These are phyloP conservation scores for Etheostoma spectabile DNA, from an alignment of 2,113 vertebrate genomes.

Conservation along the genomic window DNA sequence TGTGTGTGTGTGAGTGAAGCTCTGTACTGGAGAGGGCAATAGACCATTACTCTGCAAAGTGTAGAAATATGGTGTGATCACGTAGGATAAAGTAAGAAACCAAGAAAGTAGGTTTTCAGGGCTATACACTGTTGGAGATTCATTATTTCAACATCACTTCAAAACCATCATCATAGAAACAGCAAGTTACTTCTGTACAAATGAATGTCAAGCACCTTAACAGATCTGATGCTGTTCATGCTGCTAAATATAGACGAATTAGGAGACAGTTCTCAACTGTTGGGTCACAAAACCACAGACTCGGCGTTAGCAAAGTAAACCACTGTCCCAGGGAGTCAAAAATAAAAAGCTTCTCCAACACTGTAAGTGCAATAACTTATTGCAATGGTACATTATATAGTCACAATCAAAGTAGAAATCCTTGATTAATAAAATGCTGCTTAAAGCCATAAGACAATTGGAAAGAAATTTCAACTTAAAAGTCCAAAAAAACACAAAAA, in stretches of 20 bases:
- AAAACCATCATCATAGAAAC: constrained; percentile 62
- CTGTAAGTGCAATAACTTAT: constrained; percentile 91
- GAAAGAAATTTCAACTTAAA: constrained; percentile 67
- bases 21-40: not conserved
- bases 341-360: constrained; percentile 42
- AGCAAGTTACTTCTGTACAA: constrained; percentile 69
- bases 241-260: constrained; percentile 62
- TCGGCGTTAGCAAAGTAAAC: constrained; percentile 42
- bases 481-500: constrained; percentile 62
- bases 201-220: constrained; percentile 57
- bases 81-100: not conserved
- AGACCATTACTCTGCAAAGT: not conserved
- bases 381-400: constrained; percentile 74
- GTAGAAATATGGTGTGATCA: not conserved
- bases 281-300: constrained; percentile 27
- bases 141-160: constrained; percentile 77
- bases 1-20: too few relatives aligned
- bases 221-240: constrained; percentile 46
- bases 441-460: constrained; percentile 73
- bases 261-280: constrained; percentile 31
- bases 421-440: constrained; percentile 79
- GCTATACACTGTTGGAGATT: constrained; percentile 41
- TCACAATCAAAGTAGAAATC: constrained; percentile 76
- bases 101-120: not conserved
- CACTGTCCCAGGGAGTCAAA: constrained; percentile 39